phyloP scores from a whole-genome alignment of 2,888 invertebrate genomes.

The Alentia gelatinosa region DNA sequence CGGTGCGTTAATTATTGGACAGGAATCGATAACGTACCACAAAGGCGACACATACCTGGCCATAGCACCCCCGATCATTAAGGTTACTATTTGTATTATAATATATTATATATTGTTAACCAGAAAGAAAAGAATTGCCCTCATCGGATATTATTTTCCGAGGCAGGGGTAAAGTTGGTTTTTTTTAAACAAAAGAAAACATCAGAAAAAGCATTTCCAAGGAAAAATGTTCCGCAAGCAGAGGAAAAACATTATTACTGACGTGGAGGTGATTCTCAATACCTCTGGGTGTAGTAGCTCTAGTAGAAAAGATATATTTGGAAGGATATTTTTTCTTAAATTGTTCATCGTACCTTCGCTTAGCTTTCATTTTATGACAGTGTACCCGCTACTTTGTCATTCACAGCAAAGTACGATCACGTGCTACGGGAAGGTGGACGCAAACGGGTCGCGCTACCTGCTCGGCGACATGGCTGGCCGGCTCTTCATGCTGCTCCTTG shows the following conservation, averaged over 20 bases:
- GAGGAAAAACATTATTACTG: too few species aligned
- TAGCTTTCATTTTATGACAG: neutral
- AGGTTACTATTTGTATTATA: conserved; percentile 83
- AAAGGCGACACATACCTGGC: conserved; percentile 89
- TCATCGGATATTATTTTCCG: too few species aligned
- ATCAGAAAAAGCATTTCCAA: too few species aligned
- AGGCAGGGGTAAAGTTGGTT: too few species aligned
- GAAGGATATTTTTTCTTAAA: too few species aligned
- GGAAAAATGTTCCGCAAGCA: too few species aligned
- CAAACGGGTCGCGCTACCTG: conserved; percentile 91
- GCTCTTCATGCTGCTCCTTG: conserved; percentile 96
- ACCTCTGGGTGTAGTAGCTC: too few species aligned
- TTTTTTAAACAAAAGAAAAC: too few species aligned
- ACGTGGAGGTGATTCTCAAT: too few species aligned
- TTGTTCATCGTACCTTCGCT: neutral
- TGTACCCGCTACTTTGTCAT: neutral
- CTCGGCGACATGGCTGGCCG: conserved; percentile 96
- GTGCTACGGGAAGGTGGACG: conserved; percentile 96
- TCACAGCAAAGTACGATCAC: conserved; percentile 93
- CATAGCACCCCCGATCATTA: conserved; percentile 95
- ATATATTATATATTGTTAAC: too few species aligned
- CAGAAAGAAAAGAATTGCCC: too few species aligned
- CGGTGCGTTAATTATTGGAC: conserved; percentile 97
- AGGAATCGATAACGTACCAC: conserved; percentile 98
- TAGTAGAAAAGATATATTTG: too few species aligned